These are phyloP conservation scores for Palythoa grandis DNA, from an alignment of 92 coral and sea anemone species.

Conservation along the genomic window DNA sequence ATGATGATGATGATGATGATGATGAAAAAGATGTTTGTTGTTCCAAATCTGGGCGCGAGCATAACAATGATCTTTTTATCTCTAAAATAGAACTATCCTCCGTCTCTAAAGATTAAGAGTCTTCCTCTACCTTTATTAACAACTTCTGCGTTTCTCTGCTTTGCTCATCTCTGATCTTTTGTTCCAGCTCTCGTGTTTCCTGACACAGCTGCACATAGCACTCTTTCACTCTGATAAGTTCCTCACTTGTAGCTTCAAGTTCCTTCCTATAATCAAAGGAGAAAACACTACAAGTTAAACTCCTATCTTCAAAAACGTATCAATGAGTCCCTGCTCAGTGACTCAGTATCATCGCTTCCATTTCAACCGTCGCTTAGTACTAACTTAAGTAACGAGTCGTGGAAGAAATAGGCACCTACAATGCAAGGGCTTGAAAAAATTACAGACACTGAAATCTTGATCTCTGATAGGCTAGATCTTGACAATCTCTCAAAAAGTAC, in stretches of 20 bases:
- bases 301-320: not conserved
- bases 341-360: no score
- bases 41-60: not conserved
- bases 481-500: no score
- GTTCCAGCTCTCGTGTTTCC: constrained; percentile 80
- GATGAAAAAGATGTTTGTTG: no score
- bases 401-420: no score
- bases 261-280: constrained; percentile 63
- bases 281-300: not conserved
- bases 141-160: constrained; percentile 68
- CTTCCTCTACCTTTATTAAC: constrained; percentile 60
- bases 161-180: constrained; percentile 71
- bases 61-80: not conserved
- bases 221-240: constrained; percentile 89
- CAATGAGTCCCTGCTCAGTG: not conserved
- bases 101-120: no score
- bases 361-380: no score
- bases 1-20: no score
- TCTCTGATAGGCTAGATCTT: no score
- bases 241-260: constrained; percentile 70
- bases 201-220: constrained; percentile 90
- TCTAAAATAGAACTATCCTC: not conserved
- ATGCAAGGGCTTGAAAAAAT: no score
- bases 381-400: no score
- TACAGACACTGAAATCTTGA: no score